Percentiles rank a stretch among this genome's conserved stretches.
phyloP scores from a whole-genome alignment of 2,113 vertebrate genomes.

The Myotis lucifugus region DNA sequence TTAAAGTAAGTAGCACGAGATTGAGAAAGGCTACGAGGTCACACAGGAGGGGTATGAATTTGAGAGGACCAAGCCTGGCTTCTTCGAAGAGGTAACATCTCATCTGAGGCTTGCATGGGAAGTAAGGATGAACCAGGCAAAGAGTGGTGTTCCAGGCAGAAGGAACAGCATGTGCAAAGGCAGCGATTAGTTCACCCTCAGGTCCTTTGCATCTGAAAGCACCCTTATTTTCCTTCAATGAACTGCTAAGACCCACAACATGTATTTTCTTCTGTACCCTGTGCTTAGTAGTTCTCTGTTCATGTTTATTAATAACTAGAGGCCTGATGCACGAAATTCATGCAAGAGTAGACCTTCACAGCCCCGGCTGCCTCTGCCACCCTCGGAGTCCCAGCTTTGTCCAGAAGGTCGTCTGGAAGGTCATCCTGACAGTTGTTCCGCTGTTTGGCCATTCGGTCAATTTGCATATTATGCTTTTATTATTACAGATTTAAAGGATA shows the following conservation, averaged over 20 bases:
- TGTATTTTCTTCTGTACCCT: not conserved
- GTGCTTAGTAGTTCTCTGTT: not conserved
- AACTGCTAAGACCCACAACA: not conserved
- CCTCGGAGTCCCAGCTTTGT: too few species aligned
- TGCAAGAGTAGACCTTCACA: too few species aligned
- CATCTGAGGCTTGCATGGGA: not conserved
- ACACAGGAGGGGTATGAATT: not conserved
- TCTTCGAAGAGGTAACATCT: not conserved
- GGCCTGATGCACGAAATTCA: too few species aligned
- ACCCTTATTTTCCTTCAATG: not conserved
- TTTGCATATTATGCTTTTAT: too few species aligned
- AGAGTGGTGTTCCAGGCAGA: not conserved
- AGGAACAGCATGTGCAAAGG: not conserved
- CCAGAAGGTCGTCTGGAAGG: too few species aligned
- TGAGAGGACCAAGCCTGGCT: not conserved
- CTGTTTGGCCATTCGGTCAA: too few species aligned
- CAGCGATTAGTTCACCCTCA: not conserved
- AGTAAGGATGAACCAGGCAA: not conserved
- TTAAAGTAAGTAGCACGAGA: not conserved
- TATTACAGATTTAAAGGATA: not conserved
- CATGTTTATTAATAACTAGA: not conserved
- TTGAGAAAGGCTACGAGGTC: not conserved
- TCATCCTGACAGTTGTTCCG: too few species aligned
- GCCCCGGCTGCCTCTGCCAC: too few species aligned
- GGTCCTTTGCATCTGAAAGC: not conserved